These are phyloP conservation scores for Iguana delicatissima DNA, from an alignment of 2,797 vertebrate species.

Conservation along the genomic window DNA sequence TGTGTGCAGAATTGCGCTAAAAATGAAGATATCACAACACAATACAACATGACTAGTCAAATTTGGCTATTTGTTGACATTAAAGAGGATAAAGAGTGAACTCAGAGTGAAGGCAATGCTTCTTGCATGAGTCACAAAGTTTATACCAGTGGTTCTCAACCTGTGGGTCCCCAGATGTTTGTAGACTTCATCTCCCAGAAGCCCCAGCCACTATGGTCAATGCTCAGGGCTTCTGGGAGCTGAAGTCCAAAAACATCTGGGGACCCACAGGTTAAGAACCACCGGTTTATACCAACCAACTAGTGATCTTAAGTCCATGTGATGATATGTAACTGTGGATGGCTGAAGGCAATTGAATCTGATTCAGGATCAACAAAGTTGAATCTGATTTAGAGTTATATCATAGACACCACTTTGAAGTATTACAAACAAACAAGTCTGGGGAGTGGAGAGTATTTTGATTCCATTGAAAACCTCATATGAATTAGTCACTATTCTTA, in stretches of 20 bases:
- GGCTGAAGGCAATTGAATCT: neutral
- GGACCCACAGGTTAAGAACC: too few relatives aligned
- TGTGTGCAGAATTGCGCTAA: neutral
- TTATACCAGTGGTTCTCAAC: too few relatives aligned
- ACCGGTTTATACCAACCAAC: neutral
- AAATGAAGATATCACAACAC: neutral
- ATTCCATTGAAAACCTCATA: neutral
- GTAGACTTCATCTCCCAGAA: too few relatives aligned
- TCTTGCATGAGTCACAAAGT: neutral
- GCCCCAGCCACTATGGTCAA: too few relatives aligned
- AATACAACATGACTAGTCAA: neutral
- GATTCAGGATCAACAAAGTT: neutral
- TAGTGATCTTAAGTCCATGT: too few relatives aligned
- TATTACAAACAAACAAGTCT: neutral
- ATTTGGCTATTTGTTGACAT: neutral
- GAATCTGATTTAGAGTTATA: too few relatives aligned
- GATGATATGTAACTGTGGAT: neutral
- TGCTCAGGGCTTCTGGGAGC: too few relatives aligned
- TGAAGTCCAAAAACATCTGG: too few relatives aligned
- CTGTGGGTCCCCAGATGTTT: too few relatives aligned
- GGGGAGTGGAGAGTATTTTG: neutral
- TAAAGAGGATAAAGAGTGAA: neutral
- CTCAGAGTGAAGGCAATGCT: neutral
- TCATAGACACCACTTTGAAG: too few relatives aligned
- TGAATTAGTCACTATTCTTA: constrained; percentile 9